A percentile compares a stretch with the other conserved stretches of the same genome.
Evolutionary conservation across 2,797 vertebrate genomes (phyloP).

Genomic region (Urophycis tenuis): DNA sequence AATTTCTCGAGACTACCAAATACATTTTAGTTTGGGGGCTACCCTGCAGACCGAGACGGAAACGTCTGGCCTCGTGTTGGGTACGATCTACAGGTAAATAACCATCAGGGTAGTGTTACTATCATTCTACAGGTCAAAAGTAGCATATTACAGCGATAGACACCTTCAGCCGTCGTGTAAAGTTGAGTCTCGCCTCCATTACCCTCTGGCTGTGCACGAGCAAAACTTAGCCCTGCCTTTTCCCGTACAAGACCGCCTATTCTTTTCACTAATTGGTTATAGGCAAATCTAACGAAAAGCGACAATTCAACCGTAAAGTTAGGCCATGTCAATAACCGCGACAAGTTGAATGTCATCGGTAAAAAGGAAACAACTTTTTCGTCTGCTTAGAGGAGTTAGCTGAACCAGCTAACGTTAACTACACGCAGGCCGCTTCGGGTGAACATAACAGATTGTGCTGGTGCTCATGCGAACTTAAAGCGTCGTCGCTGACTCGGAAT

Average conservation of each 20-base stretch:
- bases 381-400: slow-evolving; percentile 58
- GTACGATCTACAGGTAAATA: not conserved
- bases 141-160: slow-evolving; percentile 9
- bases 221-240: slow-evolving; percentile 64
- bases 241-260: slow-evolving; percentile 73
- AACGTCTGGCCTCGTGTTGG: not conserved
- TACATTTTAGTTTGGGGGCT: not conserved
- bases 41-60: not conserved
- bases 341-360: slow-evolving; percentile 52
- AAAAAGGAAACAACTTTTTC: slow-evolving; percentile 60
- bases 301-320: slow-evolving; percentile 32
- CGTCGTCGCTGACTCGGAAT: slow-evolving; percentile 5
- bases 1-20: slow-evolving; percentile 37
- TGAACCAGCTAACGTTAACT: slow-evolving; percentile 55
- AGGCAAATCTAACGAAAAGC: slow-evolving; percentile 48
- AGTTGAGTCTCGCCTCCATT: slow-evolving; percentile 58
- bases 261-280: slow-evolving; percentile 53
- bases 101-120: not conserved
- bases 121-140: not conserved
- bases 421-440: slow-evolving; percentile 61
- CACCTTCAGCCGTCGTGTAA: slow-evolving; percentile 33
- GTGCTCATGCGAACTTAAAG: slow-evolving; percentile 5
- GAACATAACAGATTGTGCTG: slow-evolving; percentile 24
- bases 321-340: slow-evolving; percentile 53
- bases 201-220: slow-evolving; percentile 35